A percentile compares a stretch with the other conserved stretches of the same genome.
phyloP scores from a whole-genome alignment of 2,113 vertebrate genomes.

The Scytalopus superciliaris region DNA sequence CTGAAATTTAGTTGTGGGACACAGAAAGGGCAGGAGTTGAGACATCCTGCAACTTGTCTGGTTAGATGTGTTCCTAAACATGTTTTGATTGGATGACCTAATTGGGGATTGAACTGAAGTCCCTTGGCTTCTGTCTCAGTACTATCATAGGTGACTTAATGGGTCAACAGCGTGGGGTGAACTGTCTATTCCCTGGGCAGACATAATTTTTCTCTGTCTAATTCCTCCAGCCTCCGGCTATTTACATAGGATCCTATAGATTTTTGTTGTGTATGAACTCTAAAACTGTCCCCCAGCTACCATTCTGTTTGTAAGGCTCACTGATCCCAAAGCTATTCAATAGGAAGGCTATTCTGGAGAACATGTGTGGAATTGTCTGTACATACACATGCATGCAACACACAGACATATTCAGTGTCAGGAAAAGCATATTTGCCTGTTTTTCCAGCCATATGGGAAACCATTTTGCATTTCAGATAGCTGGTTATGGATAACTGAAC shows the following conservation, averaged over 20 bases:
- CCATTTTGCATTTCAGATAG: neutral
- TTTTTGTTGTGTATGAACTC: conserved; percentile 15
- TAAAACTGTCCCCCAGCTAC: conserved; percentile 25
- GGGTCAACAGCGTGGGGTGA: conserved; percentile 40
- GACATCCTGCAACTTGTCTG: neutral
- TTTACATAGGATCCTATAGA: conserved; percentile 59
- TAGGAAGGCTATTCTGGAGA: neutral
- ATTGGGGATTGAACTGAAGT: conserved; percentile 41
- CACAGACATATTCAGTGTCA: neutral
- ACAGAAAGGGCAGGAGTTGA: conserved; percentile 11
- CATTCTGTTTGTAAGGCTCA: conserved; percentile 34
- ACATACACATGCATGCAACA: neutral
- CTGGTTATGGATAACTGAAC: neutral
- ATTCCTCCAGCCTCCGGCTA: conserved; percentile 49
- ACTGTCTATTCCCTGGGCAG: conserved; percentile 4
- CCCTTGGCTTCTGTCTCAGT: conserved; percentile 24
- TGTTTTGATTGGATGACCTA: conserved; percentile 48
- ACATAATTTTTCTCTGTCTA: conserved; percentile 52
- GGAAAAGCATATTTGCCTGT: neutral
- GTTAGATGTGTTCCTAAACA: conserved; percentile 33
- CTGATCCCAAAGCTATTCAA: neutral
- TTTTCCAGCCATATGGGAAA: neutral
- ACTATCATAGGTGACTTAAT: conserved; percentile 17
- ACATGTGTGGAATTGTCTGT: neutral
- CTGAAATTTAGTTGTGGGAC: neutral